phyloP scores from a whole-genome alignment of 2,888 invertebrate species.

The Adelognathus sp. region DNA sequence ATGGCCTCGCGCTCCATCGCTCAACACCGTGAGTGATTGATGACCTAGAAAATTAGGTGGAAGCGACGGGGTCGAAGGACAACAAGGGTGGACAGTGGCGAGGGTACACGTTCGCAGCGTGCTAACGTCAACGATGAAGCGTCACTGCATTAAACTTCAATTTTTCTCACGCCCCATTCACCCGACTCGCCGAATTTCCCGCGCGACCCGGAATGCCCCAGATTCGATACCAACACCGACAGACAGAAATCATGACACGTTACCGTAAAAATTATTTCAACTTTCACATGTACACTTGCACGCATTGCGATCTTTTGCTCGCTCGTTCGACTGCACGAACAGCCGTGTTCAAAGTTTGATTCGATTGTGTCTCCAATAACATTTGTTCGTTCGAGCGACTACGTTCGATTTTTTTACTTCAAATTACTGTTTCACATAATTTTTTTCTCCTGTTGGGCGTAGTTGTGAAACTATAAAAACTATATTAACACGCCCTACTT shows the following conservation, averaged over 20 bases:
- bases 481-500: background rate
- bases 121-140: conserved; percentile 43
- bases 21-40: conserved; percentile 63
- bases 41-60: conserved; percentile 66
- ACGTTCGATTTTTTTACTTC: conserved; percentile 3
- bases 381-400: background rate
- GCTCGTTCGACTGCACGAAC: background rate
- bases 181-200: background rate
- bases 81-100: background rate
- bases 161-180: background rate
- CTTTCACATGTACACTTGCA: background rate
- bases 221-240: background rate
- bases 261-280: background rate
- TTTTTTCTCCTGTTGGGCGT: background rate
- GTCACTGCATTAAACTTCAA: background rate
- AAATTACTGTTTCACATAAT: background rate
- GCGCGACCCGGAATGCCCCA: background rate
- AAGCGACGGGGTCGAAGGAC: conserved; percentile 37
- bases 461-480: background rate
- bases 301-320: background rate
- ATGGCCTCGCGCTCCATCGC: conserved; percentile 36
- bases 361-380: conserved; percentile 14
- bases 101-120: conserved; percentile 50
- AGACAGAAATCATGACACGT: background rate
- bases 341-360: background rate